Evolutionary conservation across 1,140 invertebrate species (phyloP), one percentile per base, ranked within the genome.

Genomic region (Drosophila albomicans): DNA sequence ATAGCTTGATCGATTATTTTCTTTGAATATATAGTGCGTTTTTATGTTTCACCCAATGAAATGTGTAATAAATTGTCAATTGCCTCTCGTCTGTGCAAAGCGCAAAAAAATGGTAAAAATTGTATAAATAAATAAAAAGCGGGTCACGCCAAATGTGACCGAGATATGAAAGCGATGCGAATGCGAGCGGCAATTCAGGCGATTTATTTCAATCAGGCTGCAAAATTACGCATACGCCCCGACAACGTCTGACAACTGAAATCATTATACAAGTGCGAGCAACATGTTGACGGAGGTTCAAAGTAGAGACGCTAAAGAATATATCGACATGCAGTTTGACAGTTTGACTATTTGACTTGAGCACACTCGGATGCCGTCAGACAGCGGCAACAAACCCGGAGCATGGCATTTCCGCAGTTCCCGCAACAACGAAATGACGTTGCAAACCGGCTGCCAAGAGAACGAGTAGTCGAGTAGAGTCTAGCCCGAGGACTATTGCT

Each of bases 331-430:
- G 69, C 80, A 66, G 73, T 72, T 82, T 77, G 82, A 87, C 82
- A 87, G 84, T 87, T 88, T 82, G 84, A 88, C 82, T 87, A 82
- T 87, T 87, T 88, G 82, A 87, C 82, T 87, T 88, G 75, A 87
- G 77, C 78, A 67, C 61, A 70, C 69, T 80, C 74, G 82, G 78
- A 86, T 76, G 74, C 68, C 61, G 38, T n/a, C 59, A 64, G 65
- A 64, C 73, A 58, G 65, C 49, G 49, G 62, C 49, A 13, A 52
- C 13, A 16, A 32, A 49, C 41, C 38, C 51, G 51, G 38, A 43
- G 41, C 15, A 45, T 32, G 52, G 62, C 30, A 65, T 72, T 72
- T 72, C 43, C 54, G 61, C 51, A 65, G 61, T 64, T 64, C 61
- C 59, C 41, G 20, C 20, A 25, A 25, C 38, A 20, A 28, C 72